Evolutionary conservation across 1,140 invertebrate species (phyloP), one percentile per base, ranked within the genome.

Genomic region (Colletes gigas): DNA sequence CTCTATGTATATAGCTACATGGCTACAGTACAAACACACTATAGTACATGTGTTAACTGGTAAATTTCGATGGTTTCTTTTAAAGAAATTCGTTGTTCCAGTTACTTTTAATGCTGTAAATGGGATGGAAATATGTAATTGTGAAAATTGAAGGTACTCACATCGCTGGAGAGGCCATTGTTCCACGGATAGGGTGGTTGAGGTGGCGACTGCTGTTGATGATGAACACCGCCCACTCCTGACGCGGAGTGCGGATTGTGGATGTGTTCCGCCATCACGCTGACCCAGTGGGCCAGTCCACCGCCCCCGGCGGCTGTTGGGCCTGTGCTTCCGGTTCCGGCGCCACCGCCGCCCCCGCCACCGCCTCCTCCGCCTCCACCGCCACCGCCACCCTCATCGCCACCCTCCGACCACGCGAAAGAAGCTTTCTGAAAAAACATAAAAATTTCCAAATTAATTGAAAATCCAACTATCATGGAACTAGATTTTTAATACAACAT

Each of bases 241-340:
- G 90, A 84, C 8, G 92, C 83, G 15, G 91, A 90, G 88, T 95
- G 94, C 17, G 94, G 93, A 87, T 94, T 93, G 92, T 94, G 95
- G 89, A 95, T 95, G 90, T 95, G 95, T 76, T 95, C 95, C 52
- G 95, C 94, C 95, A 95, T 95, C 85, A 95, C 94, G 89, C 95
- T 95, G 94, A 95, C 95, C 95, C 95, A 95, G 89, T 96, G 95
- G 83, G 95, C 95, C 86, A 95, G 92, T 82, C 92, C 94, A 47
- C 90, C 91, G 78, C 92, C 88, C 66, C 93, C 90, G 81, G 90
- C 85, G 83, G 89, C 83, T 47, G 88, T 78, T 71, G 86, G 88
- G 39, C 90, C 90, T 73, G 91, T 90, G 72, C 88, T 89, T 73
- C 90, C 90, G 73, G 85, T 88, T 79, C 90, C 90, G 79, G 90